phyloP scores from a whole-genome alignment of 2,797 vertebrate genomes.

The Myiothlypis chrysogaster region DNA sequence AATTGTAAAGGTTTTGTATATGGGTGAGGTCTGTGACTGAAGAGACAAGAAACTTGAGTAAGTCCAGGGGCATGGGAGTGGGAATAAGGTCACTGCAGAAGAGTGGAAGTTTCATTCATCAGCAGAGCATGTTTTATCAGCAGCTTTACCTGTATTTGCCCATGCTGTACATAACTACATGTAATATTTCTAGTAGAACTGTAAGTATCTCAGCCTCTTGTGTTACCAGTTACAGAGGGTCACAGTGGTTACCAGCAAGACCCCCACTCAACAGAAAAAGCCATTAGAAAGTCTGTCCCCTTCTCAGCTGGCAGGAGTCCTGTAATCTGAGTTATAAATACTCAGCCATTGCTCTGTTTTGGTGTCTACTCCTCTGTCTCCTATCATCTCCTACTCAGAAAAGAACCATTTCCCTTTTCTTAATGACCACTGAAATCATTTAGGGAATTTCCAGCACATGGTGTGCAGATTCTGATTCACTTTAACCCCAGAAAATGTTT shows the following conservation, averaged over 20 bases:
- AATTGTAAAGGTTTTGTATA: background rate
- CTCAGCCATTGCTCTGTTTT: slow-evolving; percentile 35
- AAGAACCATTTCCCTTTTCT: slow-evolving; percentile 82
- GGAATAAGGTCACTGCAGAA: background rate
- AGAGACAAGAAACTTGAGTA: background rate
- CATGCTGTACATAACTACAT: background rate
- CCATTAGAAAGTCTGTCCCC: background rate
- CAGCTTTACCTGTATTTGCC: background rate
- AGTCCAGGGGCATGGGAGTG: background rate
- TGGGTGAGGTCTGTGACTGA: background rate
- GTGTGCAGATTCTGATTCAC: slow-evolving; percentile 79
- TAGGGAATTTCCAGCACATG: slow-evolving; percentile 80
- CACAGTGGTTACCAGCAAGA: background rate
- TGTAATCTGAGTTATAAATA: slow-evolving; percentile 41
- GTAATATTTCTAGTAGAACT: background rate
- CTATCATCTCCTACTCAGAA: slow-evolving; percentile 71
- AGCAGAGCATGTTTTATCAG: background rate
- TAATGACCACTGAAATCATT: slow-evolving; percentile 76
- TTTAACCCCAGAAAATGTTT: slow-evolving; percentile 66
- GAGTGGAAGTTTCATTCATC: background rate
- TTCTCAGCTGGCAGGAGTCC: slow-evolving; percentile 35
- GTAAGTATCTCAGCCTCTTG: background rate
- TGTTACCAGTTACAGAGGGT: background rate
- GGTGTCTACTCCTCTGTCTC: slow-evolving; percentile 70
- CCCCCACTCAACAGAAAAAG: background rate